phyloP scores from a whole-genome alignment of 2,888 invertebrate species.

The Thymelicus acteon region DNA sequence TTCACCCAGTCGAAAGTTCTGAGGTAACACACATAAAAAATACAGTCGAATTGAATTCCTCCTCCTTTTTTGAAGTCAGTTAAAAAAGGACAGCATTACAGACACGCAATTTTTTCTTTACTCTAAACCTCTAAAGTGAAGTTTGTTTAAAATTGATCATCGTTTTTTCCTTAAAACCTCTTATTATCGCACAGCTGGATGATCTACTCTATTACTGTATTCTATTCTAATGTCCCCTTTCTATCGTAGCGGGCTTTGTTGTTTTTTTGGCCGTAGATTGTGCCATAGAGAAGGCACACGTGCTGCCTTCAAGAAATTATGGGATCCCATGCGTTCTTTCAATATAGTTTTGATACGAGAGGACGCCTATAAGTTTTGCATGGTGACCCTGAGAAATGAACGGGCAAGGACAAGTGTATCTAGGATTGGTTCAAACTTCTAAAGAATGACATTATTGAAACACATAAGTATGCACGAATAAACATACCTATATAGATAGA shows the following conservation, averaged over 20 bases:
- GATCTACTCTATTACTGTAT: slow-evolving; percentile 17
- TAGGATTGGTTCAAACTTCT: slow-evolving; percentile 11
- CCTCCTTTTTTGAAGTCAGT: no score
- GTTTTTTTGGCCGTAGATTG: slow-evolving; percentile 64
- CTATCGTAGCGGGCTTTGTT: slow-evolving; percentile 53
- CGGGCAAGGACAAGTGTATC: not conserved
- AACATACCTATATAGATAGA: no score
- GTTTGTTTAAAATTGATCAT: not conserved
- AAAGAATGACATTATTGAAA: no score
- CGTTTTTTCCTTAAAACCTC: not conserved
- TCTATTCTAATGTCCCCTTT: slow-evolving; percentile 5
- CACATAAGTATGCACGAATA: no score
- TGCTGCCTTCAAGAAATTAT: slow-evolving; percentile 74
- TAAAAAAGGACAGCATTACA: no score
- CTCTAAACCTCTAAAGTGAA: no score
- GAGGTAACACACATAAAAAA: no score
- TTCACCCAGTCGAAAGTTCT: no score
- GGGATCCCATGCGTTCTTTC: slow-evolving; percentile 61
- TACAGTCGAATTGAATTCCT: no score
- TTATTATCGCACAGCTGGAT: slow-evolving; percentile 7
- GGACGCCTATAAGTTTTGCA: slow-evolving; percentile 56
- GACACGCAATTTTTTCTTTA: no score
- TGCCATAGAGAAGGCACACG: slow-evolving; percentile 70
- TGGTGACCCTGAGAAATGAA: slow-evolving; percentile 47
- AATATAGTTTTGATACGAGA: slow-evolving; percentile 55